These are phyloP conservation scores for Nerophis lumbriciformis DNA, from an alignment of 2,113 vertebrate genomes.

Conservation along the genomic window DNA sequence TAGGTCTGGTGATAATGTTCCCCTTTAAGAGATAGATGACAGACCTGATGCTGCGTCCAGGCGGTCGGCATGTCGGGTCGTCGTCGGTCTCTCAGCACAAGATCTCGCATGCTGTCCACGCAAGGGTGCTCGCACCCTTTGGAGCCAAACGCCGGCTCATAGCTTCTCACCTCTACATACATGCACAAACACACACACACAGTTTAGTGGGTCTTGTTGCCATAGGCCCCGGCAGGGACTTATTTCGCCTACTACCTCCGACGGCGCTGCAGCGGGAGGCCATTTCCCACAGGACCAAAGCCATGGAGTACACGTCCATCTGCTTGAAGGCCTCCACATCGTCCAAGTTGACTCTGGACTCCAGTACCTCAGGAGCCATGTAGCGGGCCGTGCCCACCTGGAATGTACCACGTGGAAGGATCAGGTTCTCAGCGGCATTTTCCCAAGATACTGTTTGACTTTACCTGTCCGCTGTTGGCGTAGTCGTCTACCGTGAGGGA, in stretches of 20 bases:
- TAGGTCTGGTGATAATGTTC: no score
- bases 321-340: conserved; percentile 90
- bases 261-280: conserved; percentile 80
- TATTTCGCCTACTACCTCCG: conserved; percentile 67
- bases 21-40: not conserved
- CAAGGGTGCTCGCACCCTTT: conserved; percentile 85
- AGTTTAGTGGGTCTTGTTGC: not conserved
- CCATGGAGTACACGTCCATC: conserved; percentile 90
- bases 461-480: conserved; percentile 85
- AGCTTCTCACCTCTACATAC: conserved; percentile 78
- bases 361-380: conserved; percentile 90
- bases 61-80: conserved; percentile 79
- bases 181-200: not conserved
- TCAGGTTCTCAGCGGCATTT: not conserved
- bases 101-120: conserved; percentile 87
- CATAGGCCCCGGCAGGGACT: not conserved
- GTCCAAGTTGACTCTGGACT: conserved; percentile 88
- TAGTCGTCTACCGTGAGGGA: conserved; percentile 81
- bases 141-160: conserved; percentile 82
- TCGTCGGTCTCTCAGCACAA: conserved; percentile 82
- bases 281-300: conserved; percentile 88
- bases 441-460: not conserved
- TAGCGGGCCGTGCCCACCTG: conserved; percentile 89
- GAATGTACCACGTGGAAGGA: not conserved
- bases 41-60: conserved; percentile 80